Evolutionary conservation across 2,888 invertebrate genomes (phyloP).

Genomic region (Metallyticus violacea): DNA sequence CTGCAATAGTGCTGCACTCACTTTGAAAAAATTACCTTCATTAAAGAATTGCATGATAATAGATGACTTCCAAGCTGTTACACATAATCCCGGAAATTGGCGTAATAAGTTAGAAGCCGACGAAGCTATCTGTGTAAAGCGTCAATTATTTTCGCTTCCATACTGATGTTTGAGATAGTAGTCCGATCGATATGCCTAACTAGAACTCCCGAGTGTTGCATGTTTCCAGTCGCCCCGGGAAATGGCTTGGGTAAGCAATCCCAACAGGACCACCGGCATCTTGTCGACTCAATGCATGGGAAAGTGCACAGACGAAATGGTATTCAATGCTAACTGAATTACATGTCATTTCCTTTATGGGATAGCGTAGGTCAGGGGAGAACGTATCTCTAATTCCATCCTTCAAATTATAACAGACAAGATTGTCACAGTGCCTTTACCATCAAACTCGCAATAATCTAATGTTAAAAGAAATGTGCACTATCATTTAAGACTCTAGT

Average conservation of each 20-base stretch:
- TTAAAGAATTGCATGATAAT: not conserved
- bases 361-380: not conserved
- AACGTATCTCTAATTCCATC: too few relatives aligned
- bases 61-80: not conserved
- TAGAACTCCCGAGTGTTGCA: not conserved
- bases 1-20: too few relatives aligned
- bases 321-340: not conserved
- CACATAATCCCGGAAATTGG: not conserved
- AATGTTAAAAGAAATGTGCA: too few relatives aligned
- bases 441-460: too few relatives aligned
- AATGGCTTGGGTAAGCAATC: not conserved
- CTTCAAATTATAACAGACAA: too few relatives aligned
- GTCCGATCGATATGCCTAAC: not conserved
- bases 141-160: not conserved
- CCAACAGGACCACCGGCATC: not conserved
- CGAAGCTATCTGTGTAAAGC: not conserved
- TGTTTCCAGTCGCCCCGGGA: too few relatives aligned
- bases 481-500: too few relatives aligned
- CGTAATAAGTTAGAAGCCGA: not conserved
- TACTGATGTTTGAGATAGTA: not conserved
- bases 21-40: not conserved
- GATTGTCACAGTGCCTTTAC: not conserved
- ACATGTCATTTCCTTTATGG: not conserved
- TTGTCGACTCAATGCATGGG: too few relatives aligned
- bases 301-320: too few relatives aligned